Base-by-base conservation (phyloP, 2,888 invertebrate genomes). In the Drosophila kokeensis region DNA sequence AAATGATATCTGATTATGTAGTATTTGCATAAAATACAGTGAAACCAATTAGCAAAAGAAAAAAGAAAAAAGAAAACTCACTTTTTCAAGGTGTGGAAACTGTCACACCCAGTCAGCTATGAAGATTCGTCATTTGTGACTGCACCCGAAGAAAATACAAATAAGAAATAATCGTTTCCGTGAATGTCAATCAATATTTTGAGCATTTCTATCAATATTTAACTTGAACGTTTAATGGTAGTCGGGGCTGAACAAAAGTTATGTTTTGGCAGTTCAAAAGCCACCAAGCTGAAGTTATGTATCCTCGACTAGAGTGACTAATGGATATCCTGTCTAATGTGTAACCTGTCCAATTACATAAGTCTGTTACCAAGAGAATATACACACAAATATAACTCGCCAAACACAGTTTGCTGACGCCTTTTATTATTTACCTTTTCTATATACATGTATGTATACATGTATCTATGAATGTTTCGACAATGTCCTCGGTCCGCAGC, bases 341-440 rank as follows among this genome's bases (percentile, higher is more conserved):
- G 49, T 29, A 29, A 29, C 15, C 24, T 45, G 15, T 45, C 27
- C 24, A 15, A 24, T 45, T 45, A 45, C 24, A 15, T 45, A 24
- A 45, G 15, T 24, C 24, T 15, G 13, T 0, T 24, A 15, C 42
- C 5, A 27, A 15, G 15, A 7, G 4, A 48, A 4, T 24, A 24
- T 7, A 48, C 42, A 21, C 29, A 50, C 18, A 29, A 11, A n/a
- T 49, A 2, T 1, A 6, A 3, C n/a, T 21, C 24, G 11, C 27
- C 36, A 38, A n/a, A 10, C n/a, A 30, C 30, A 21, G 15, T 52
- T 40, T 15, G 40, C 53, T 76, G 55, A 61, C 72, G 60, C 49
- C 71, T 54, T 65, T 54, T 32, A 57, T 48, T 42, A 57, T 13
- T 18, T 40, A 58, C 40, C 18, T 13, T 64, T 27, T 11, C 30